Conservation (phyloP, 2,113 vertebrate genomes). For the Stigmatopora argus region DNA sequence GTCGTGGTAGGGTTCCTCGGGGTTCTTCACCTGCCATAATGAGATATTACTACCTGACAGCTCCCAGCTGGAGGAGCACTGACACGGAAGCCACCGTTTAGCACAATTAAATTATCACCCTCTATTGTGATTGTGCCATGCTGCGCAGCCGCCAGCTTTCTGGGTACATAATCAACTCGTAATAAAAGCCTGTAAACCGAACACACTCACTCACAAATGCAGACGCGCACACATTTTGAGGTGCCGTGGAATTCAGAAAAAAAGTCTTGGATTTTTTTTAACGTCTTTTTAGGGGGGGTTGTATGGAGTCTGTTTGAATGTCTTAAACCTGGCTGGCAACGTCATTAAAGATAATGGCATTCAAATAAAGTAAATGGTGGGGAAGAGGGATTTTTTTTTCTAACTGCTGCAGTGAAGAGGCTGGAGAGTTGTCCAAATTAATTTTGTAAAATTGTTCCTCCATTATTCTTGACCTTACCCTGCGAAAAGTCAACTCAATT, state of each 20-base stretch:
- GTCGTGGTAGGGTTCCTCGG: conserved; percentile 81
- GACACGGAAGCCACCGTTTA: conserved; percentile 82
- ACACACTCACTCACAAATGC: conserved; percentile 24
- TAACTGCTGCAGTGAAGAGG: conserved; percentile 29
- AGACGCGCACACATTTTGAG: conserved; percentile 8
- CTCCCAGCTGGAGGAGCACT: conserved; percentile 84
- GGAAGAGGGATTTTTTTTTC: conserved; percentile 47
- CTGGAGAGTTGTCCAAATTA: conserved; percentile 61
- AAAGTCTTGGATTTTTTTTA: neutral
- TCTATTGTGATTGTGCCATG: conserved; percentile 83
- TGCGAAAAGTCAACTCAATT: conserved; percentile 74
- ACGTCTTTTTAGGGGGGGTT: neutral
- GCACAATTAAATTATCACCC: conserved; percentile 94
- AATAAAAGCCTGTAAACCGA: conserved; percentile 35
- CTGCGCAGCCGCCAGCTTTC: conserved; percentile 77
- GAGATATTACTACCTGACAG: conserved; percentile 90
- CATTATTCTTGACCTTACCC: conserved; percentile 74
- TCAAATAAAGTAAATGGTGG: conserved; percentile 50
- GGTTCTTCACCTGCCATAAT: conserved; percentile 78
- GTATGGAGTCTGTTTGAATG: conserved; percentile 10
- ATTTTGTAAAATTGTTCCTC: conserved; percentile 70
- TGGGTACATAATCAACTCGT: conserved; percentile 61
- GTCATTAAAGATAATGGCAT: conserved; percentile 52
- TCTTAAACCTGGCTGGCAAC: conserved; percentile 32
- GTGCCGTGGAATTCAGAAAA: conserved; percentile 10